Evolutionary conservation across 2,113 vertebrate species (phyloP), one percentile per base, ranked within the genome.

Genomic region (Chrysemys picta): DNA sequence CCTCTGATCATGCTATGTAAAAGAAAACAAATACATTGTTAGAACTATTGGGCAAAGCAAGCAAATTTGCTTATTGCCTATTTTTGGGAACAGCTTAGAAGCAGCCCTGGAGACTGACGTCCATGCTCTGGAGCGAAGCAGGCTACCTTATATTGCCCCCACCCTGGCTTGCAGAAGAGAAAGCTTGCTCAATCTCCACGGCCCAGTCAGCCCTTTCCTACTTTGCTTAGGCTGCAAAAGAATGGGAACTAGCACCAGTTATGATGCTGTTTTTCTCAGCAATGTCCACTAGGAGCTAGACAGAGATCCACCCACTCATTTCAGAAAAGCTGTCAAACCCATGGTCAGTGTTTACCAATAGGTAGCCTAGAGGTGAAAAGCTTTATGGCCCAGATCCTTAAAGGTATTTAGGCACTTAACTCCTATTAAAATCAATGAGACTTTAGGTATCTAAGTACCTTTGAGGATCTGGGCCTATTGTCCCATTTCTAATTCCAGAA

Each of bases 1-100:
- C 94, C 79, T 91, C 11, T 59, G 93, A 4, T 89, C 65, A 90
- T 97, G 95, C 97, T 98, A 87, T 8, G 24, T 27, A 62, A 91
- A 94, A 85, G 27, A 45, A 84, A 38, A 78, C 57, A 93, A 84
- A 88, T 57, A 85, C 9, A 47, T 13, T 87, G 47, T 84, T 80
- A 69, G n/a, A 84, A 65, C 47, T 24, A 85, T 45, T 42, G 53
- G 29, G 35, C 53, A 38, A 38, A 90, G 27, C 54, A 85, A 80
- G 21, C 16, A 27, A 62, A 47, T 78, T 4, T 47, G 75, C 42
- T 76, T 47, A 47, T 45, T 45, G 75, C 24, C 13, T 27, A 47
- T 24, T 78, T 14, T 14, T 4, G 75, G 24, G 22, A 78, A 6
- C 27, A 13, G 42, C 7, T 78, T 78, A 59, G 22, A 3, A 22